Percentiles rank a stretch among this genome's conserved stretches.
Conservation (phyloP, 2,888 invertebrate genomes). For the Pseudococcus longispinus region DNA sequence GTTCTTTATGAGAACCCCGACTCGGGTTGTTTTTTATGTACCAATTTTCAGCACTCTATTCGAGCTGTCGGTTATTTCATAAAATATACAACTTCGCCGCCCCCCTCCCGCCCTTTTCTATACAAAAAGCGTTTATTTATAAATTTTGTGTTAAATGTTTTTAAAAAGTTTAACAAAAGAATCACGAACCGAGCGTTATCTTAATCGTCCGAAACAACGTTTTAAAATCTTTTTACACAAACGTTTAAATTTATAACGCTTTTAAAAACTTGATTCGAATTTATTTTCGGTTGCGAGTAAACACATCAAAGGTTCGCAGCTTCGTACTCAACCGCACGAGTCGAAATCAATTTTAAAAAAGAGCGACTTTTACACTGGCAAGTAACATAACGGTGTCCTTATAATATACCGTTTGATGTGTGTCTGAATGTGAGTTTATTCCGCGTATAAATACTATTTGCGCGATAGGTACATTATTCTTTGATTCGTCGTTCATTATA, state of each 20-base stretch:
- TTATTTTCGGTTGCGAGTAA: constrained; percentile 32
- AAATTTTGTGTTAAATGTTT: constrained; percentile 44
- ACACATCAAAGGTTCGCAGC: constrained; percentile 41
- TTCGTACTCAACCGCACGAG: neutral
- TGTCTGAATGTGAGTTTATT: neutral
- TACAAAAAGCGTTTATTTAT: constrained; percentile 40
- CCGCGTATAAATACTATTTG: neutral
- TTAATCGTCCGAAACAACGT: constrained; percentile 51
- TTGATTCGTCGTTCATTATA: neutral
- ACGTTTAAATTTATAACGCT: constrained; percentile 51
- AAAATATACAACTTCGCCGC: neutral
- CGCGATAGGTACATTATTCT: neutral
- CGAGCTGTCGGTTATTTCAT: neutral
- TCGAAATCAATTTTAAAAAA: constrained; percentile 39
- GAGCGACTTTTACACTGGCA: constrained; percentile 4
- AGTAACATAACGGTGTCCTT: neutral
- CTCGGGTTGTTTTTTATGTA: neutral
- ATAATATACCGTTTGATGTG: neutral
- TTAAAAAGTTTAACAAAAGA: constrained; percentile 48
- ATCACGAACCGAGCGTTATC: constrained; percentile 50
- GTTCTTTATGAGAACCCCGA: too few species aligned
- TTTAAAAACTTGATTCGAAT: constrained; percentile 53
- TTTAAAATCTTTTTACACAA: constrained; percentile 52
- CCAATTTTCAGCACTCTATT: neutral
- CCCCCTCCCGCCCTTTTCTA: neutral